Percentiles rank a stretch among this genome's conserved stretches.
phyloP scores from a whole-genome alignment of 2,888 invertebrate species.

The Xestia c-nigrum region DNA sequence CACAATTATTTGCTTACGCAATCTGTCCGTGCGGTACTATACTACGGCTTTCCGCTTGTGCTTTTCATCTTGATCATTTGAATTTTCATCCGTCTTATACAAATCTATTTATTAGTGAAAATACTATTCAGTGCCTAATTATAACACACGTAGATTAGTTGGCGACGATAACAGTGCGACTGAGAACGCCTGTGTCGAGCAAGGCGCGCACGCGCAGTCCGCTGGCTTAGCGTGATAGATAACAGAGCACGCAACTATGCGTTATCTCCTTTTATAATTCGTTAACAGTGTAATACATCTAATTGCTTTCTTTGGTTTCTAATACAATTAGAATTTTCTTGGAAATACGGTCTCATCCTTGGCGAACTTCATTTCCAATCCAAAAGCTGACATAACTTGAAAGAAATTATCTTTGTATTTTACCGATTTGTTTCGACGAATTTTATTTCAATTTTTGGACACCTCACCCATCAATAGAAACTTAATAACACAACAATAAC shows the following conservation, averaged over 20 bases:
- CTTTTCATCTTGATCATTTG: slow-evolving; percentile 21
- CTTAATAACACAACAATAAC: neutral
- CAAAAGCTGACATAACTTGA: neutral
- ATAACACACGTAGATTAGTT: slow-evolving; percentile 46
- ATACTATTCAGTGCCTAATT: slow-evolving; percentile 15
- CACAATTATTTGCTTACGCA: slow-evolving; percentile 68
- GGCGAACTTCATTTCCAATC: neutral
- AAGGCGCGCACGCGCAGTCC: slow-evolving; percentile 71
- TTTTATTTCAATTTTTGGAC: neutral
- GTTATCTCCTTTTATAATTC: slow-evolving; percentile 70
- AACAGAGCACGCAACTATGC: slow-evolving; percentile 73
- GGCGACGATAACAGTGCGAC: slow-evolving; percentile 45
- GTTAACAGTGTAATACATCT: slow-evolving; percentile 51
- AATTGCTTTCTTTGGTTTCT: slow-evolving; percentile 48
- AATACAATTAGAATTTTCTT: slow-evolving; percentile 18
- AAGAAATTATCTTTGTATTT: neutral
- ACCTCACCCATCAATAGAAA: neutral
- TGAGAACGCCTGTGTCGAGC: slow-evolving; percentile 56
- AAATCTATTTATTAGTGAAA: neutral
- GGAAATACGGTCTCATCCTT: slow-evolving; percentile 11
- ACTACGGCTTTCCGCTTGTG: slow-evolving; percentile 7
- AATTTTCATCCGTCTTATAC: neutral
- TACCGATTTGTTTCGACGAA: neutral
- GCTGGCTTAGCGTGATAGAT: slow-evolving; percentile 75
- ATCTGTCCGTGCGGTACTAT: slow-evolving; percentile 38